phyloP scores from a whole-genome alignment of 1,140 invertebrate species.

The Ceratosolen fusciceps region DNA sequence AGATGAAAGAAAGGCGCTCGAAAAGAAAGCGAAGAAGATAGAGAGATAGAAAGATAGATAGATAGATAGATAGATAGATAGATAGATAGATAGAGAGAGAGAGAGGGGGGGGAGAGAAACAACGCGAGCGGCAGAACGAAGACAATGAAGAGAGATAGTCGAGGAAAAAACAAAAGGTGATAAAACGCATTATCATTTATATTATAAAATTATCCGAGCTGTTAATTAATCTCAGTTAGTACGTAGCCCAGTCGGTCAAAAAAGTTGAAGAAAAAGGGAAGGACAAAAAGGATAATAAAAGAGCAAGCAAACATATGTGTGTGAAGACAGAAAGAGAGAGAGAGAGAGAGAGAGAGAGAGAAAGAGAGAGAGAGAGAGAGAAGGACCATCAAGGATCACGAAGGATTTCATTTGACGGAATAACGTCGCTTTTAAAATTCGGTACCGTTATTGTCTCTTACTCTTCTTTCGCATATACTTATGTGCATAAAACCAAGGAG shows the following conservation, averaged over 20 bases:
- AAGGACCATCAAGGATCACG: constrained; percentile 20
- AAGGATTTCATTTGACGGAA: constrained; percentile 70
- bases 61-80: neutral
- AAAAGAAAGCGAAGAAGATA: constrained; percentile 22
- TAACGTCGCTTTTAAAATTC: constrained; percentile 69
- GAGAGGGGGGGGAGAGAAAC: neutral
- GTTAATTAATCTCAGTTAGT: constrained; percentile 46
- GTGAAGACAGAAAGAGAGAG: constrained; percentile 16
- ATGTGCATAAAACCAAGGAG: constrained; percentile 41
- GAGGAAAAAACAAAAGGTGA: constrained; percentile 46
- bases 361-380: constrained; percentile 26
- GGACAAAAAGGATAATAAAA: constrained; percentile 39
- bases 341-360: constrained; percentile 27
- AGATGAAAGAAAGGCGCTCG: constrained; percentile 39
- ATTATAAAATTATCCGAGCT: constrained; percentile 47
- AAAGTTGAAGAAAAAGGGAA: constrained; percentile 26
- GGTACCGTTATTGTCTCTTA: constrained; percentile 66
- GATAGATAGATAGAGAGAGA: neutral
- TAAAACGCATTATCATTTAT: constrained; percentile 50
- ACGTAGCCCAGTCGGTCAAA: neutral
- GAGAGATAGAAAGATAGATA: neutral
- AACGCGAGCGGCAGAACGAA: neutral
- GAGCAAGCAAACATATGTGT: neutral
- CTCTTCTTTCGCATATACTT: constrained; percentile 45
- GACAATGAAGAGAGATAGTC: constrained; percentile 39